Base-by-base conservation (phyloP, 2,888 invertebrate species). In the Caenorhabditis sp. region DNA sequence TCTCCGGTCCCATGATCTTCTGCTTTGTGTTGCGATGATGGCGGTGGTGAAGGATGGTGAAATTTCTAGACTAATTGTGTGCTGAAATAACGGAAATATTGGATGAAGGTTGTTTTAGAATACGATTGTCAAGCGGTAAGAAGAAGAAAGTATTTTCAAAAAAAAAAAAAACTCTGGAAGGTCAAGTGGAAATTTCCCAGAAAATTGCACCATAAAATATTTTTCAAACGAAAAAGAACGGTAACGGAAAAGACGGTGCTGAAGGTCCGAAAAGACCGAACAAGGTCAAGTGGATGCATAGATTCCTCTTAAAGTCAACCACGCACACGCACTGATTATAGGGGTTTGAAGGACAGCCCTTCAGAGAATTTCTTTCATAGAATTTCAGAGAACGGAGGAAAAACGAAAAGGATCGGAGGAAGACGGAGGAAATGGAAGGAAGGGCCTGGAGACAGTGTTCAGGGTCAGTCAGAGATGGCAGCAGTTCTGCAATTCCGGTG, bases 61-160 rank as follows among this genome's bases (percentile, higher is more conserved):
- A n/a, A n/a, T 17, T 39, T 71, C 62, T 71, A 61, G 55, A 55
- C 71, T 71, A 71, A 62, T 71, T 22, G 24, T 39, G 52, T 13
- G 39, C 71, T 61, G 61, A 61, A 71, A 71, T 27, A 35, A 8
- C 1, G 15, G 5, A 15, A 48, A 22, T 27, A 27, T 66, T 41
- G 17, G 13, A 15, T 24, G n/a, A 17, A n/a, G n/a, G n/a, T n/a
- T n/a, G n/a, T n/a, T n/a, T n/a, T n/a, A n/a, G n/a, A n/a, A n/a
- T n/a, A n/a, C n/a, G n/a, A n/a, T n/a, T n/a, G n/a, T n/a, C n/a
- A n/a, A n/a, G n/a, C n/a, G n/a, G n/a, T n/a, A n/a, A n/a, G n/a
- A n/a, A n/a, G n/a, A n/a, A n/a, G n/a, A n/a, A n/a, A n/a, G n/a
- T n/a, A n/a, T n/a, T n/a, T n/a, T n/a, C n/a, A n/a, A n/a, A n/a